Base-by-base conservation (phyloP, 2,888 invertebrate species). In the Heliconius cydno region DNA sequence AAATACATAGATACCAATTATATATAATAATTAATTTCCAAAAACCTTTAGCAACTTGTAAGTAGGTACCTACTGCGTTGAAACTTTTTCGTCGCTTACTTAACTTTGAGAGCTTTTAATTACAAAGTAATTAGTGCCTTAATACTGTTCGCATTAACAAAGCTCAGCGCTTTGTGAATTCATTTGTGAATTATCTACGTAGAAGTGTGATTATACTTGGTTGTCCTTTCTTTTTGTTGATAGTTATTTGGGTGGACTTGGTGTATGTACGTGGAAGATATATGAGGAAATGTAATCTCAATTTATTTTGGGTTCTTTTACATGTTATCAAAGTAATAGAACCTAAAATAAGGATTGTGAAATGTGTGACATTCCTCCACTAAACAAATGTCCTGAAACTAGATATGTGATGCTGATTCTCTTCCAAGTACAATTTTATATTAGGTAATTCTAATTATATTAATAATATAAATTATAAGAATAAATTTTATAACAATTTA, bases 101-200 rank as follows among this genome's bases (percentile, higher is more conserved):
- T 84, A 85, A 81, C 83, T 85, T 81, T 81, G 82, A 85, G 82
- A 83, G 85, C 80, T 83, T 85, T 86, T 84, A 86, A 84, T 85
- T 84, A 85, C 83, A 82, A 79, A 80, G 83, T 84, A 85, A 85
- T 85, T 85, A 84, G 84, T 83, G 81, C 81, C 83, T 84, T 85
- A 82, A 85, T 83, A 79, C 82, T 76, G 80, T 81, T 82, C 84
- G 81, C 81, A 83, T 84, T 85, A 83, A 82, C 82, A 79, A 79
- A 79, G 77, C 81, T 81, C 83, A 80, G 82, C 78, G 70, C 81
- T 82, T 77, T 78, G 80, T 77, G 73, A 82, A 76, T 82, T 84
- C 74, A 82, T 81, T 83, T 77, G 38, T 13, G 80, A 77, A 71
- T 72, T 81, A 68, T 81, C 67, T 80, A 66, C 65, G 65, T 80